phyloP scores from a whole-genome alignment of 2,888 invertebrate species.

The Thymelicus acteon region DNA sequence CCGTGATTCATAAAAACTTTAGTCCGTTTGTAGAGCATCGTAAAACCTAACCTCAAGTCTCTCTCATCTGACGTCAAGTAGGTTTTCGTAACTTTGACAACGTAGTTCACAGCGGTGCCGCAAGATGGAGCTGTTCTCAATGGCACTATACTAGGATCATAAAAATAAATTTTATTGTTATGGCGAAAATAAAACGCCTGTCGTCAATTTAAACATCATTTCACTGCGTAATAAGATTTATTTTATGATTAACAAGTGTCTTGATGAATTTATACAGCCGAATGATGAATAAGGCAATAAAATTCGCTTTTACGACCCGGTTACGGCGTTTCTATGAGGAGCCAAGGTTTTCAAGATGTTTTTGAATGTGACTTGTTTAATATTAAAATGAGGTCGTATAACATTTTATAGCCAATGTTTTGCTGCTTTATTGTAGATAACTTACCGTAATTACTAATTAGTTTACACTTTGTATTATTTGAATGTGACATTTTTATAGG shows the following conservation, averaged over 20 bases:
- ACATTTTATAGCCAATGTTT: conserved; percentile 32
- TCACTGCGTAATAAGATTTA: conserved; percentile 84
- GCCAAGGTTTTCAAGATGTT: conserved; percentile 71
- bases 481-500: conserved; percentile 14
- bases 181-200: conserved; percentile 85
- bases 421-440: conserved; percentile 15
- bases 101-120: conserved; percentile 56
- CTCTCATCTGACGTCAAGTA: conserved; percentile 66
- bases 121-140: conserved; percentile 74
- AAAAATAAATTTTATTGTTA: conserved; percentile 85
- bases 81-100: conserved; percentile 48
- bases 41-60: conserved; percentile 58
- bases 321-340: conserved; percentile 79
- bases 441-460: conserved; percentile 19
- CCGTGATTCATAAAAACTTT: neutral
- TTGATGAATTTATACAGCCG: conserved; percentile 82
- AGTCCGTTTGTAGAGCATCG: conserved; percentile 52
- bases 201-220: conserved; percentile 85
- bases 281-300: conserved; percentile 83
- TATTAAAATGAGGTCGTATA: conserved; percentile 43
- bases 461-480: conserved; percentile 14
- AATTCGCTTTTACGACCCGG: conserved; percentile 74
- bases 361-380: conserved; percentile 62
- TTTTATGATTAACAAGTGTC: conserved; percentile 85
- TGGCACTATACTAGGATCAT: conserved; percentile 65